Evolutionary conservation across 1,140 invertebrate species (phyloP), one percentile per base, ranked within the genome.

Genomic region (Panonychus citri): DNA sequence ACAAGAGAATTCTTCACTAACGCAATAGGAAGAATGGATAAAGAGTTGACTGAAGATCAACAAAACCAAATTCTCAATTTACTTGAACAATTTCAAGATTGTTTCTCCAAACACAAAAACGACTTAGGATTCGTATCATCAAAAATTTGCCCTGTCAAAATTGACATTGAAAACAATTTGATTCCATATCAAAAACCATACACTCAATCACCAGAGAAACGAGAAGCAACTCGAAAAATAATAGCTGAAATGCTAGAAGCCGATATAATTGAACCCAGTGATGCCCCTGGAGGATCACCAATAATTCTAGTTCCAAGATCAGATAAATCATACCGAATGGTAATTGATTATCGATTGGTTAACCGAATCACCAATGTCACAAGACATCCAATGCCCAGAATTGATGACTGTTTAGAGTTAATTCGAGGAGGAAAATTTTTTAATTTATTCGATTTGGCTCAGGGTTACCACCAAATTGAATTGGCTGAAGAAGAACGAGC

Each of bases 241-340:
- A 28, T 30, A 10, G 7, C 15, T n/a, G 50, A 52, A 52, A 5
- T 52, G n/a, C 1, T 52, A 30, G 50, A 52, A 17, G 12, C 8
- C 28, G 50, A 25, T 28, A 27, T 52, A 17, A 52, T 52, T 30
- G 59, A 65, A 24, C 64, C 59, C 0, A 69, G 68, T 0, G 64
- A 63, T 15, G 64, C 64, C 48, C 54, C 67, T 27, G 75, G 72
- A 70, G 61, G 71, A n/a, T n/a, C 26, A 3, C 39, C 7, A 2
- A 7, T 7, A 17, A 3, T 40, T 17, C 39, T 40, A 7, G 39
- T 40, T 7, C 39, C 39, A 1, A 40, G 19, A 40, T 40, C 39
- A 17, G 39, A 40, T 40, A n/a, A n/a, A 3, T 40, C 39, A 2
- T 40, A 7, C 13, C 13, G 39, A 7, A 40, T 40, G 39, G 39